Evolutionary conservation across 2,113 vertebrate species (phyloP), one percentile per base, ranked within the genome.

Genomic region (Neodontobutis hainanensis): DNA sequence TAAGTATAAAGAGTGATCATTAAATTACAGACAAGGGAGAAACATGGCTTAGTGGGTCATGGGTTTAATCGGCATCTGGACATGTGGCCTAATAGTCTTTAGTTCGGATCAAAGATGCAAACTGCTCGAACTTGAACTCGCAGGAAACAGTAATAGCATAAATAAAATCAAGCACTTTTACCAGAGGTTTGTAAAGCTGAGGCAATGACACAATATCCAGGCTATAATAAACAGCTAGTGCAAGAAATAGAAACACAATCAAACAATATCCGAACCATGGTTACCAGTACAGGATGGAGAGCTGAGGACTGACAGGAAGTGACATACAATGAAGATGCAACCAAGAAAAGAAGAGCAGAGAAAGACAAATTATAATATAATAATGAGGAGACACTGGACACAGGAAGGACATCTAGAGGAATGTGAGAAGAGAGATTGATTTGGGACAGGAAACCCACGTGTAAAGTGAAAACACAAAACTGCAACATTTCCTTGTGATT

Each of bases 361-460:
- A 5, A 12, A 16, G 7, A n/a, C n/a, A n/a, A n/a, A n/a, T n/a
- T n/a, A n/a, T n/a, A n/a, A n/a, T n/a, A n/a, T n/a, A n/a, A n/a
- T n/a, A n/a, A n/a, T n/a, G n/a, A n/a, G n/a, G 15, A 8, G 62
- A 72, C 67, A 55, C 55, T 42, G 46, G 6, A 67, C 6, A 14
- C 48, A 75, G 81, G 84, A 83, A 87, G 85, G 78, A 87, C 82
- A 74, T 82, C 56, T 80, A 69, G 73, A 65, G 65, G 50, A 70
- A 75, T 57, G 72, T 58, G 69, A 55, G 63, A 51, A 68, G 46
- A 56, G 6, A 2, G 74, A 71, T 49, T 53, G 58, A 3, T 61
- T 47, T 50, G 15, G 70, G 57, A 52, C 46, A 59, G 58, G 50
- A 75, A 79, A 58, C 9, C 42, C 35, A 2, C 15, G 14, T 40